These are phyloP conservation scores for Stomatorhinus walkeri DNA, from an alignment of 2,797 vertebrate species.

Conservation along the genomic window DNA sequence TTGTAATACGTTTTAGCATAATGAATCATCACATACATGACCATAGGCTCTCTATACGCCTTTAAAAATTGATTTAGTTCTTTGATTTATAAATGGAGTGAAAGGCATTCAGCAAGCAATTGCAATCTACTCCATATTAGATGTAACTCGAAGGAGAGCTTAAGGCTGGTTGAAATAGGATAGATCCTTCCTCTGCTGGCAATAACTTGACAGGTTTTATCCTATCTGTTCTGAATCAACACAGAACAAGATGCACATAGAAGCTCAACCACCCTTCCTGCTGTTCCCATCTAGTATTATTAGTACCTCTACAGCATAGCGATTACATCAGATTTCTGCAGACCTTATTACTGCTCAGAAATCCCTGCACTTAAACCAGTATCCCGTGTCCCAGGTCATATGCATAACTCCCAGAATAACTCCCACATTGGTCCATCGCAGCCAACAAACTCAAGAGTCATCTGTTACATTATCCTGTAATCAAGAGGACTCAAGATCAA, in stretches of 20 bases:
- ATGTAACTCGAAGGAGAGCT: constrained; percentile 48
- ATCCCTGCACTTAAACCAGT: neutral
- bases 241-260: constrained; percentile 55
- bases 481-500: neutral
- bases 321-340: neutral
- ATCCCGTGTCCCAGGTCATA: neutral
- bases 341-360: neutral
- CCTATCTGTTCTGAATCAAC: constrained; percentile 60
- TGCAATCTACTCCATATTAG: constrained; percentile 17
- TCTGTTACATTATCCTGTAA: neutral
- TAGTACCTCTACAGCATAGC: neutral
- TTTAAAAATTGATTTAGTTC: constrained; percentile 21
- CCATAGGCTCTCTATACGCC: constrained; percentile 8
- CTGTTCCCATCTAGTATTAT: constrained; percentile 44
- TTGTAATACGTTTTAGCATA: constrained; percentile 15
- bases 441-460: neutral
- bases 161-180: constrained; percentile 62
- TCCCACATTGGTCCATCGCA: neutral
- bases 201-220: constrained; percentile 71
- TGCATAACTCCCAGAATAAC: neutral
- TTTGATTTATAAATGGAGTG: constrained; percentile 17
- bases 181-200: constrained; percentile 68
- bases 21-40: constrained; percentile 18
- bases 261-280: constrained; percentile 59
- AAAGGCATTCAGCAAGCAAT: constrained; percentile 18